Base-by-base conservation (phyloP, 35 echinoderm and acorn worm species). In the Apostichopus japonicus region DNA sequence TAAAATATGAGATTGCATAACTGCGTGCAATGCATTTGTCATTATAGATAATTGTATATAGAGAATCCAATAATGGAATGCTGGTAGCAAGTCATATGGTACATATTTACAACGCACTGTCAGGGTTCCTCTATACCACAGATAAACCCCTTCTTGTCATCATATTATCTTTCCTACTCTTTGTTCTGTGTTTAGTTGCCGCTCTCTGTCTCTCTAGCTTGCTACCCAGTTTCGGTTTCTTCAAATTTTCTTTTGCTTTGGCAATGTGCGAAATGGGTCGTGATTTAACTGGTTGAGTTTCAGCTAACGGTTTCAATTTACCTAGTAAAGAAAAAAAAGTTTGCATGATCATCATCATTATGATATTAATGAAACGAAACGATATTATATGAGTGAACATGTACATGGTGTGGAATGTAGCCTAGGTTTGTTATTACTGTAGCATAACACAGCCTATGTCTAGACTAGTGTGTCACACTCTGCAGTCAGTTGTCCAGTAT, bases 221-320 rank as follows among this genome's bases (percentile, higher is more conserved):
- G 77, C 72, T 90, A 44, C 53, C 91, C 22, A 96, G 10, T 54
- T 91, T 92, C 0, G 97, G 97, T 23, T 94, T 98, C 93, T 98
- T 98, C 23, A 94, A 23, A 1, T 84, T 80, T 56, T 94, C 77
- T 79, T 98, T 98, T 25, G 94, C 97, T 25, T 93, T 93, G n/a
- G 61, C 56, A 55, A 94, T 81, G 65, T 96, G 91, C 5, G 86
- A 77, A 27, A 52, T 13, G 21, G 59, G 10, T 55, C 21, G 44
- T 76, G 77, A 61, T 84, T 96, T 92, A 4, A 8, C 10, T 84
- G 81, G 56, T 58, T 84, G 81, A 22, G 33, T 93, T 78, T 95
- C 96, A 33, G 65, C 67, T 8, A 97, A 80, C 14, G 96, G 96
- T 84, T 97, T 97, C 57, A 97, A 82, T 83, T 97, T 97, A 71